These are phyloP conservation scores for Bovichtus diacanthus DNA, from an alignment of 2,797 vertebrate species.

Conservation along the genomic window DNA sequence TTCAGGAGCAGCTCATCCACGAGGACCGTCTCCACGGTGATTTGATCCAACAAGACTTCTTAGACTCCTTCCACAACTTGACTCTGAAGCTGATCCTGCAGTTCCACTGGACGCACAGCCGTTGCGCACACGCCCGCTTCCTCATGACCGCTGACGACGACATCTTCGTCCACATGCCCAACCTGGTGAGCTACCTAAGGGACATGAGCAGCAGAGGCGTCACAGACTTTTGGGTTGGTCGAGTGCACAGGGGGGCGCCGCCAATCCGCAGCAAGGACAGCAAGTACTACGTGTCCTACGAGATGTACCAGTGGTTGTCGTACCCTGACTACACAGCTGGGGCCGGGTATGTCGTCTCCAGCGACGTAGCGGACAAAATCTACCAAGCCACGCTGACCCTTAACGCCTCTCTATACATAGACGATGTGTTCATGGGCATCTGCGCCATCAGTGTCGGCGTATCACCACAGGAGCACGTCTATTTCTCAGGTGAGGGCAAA, in stretches of 20 bases:
- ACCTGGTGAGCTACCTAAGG: constrained; percentile 92
- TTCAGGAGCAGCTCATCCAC: constrained; percentile 80
- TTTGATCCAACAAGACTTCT: constrained; percentile 95
- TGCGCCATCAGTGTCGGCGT: constrained; percentile 91
- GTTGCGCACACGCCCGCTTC: constrained; percentile 92
- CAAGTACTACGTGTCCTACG: constrained; percentile 94
- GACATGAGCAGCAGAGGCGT: constrained; percentile 77
- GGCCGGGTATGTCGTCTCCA: constrained; percentile 92
- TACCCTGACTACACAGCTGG: constrained; percentile 98
- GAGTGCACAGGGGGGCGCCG: constrained; percentile 91
- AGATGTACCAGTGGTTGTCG: constrained; percentile 93
- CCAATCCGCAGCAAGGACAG: constrained; percentile 89
- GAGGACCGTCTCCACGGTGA: constrained; percentile 88
- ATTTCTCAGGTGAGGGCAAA: constrained; percentile 95
- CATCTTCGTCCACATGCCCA: constrained; percentile 96
- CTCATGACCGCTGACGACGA: constrained; percentile 97
- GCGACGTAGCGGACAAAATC: constrained; percentile 90
- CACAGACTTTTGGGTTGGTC: constrained; percentile 93
- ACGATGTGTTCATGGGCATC: constrained; percentile 98
- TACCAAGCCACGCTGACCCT: constrained; percentile 91
- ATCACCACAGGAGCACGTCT: constrained; percentile 90
- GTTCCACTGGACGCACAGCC: constrained; percentile 92
- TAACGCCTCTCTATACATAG: constrained; percentile 94
- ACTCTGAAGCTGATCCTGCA: constrained; percentile 95
- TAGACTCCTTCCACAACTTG: constrained; percentile 96